Percentiles rank a stretch among this genome's conserved stretches.
phyloP scores from a whole-genome alignment of 1,140 invertebrate species.

The Platyscapa corneri region DNA sequence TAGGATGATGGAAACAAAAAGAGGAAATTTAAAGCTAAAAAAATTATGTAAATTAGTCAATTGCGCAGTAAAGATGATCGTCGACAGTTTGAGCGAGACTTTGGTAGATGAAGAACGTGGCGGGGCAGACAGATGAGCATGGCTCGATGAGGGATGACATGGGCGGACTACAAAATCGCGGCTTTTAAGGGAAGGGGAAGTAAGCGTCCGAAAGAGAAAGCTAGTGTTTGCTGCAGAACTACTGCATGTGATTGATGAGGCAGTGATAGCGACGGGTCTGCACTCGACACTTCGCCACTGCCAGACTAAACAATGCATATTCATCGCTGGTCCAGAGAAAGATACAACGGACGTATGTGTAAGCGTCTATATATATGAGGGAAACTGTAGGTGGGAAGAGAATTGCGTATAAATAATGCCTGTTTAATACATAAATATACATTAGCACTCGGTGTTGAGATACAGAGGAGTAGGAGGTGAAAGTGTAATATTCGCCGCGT shows the following conservation, averaged over 20 bases:
- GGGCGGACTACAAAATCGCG: slow-evolving; percentile 54
- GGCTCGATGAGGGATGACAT: slow-evolving; percentile 53
- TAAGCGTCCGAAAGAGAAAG: slow-evolving; percentile 46
- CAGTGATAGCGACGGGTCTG: slow-evolving; percentile 73
- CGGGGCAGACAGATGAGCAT: neutral
- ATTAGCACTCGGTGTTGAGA: slow-evolving; percentile 52
- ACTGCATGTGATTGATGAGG: slow-evolving; percentile 73
- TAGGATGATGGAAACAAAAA: neutral
- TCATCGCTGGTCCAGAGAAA: slow-evolving; percentile 60
- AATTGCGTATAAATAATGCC: slow-evolving; percentile 70
- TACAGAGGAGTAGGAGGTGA: slow-evolving; percentile 10
- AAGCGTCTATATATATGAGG: neutral
- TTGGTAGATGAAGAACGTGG: neutral
- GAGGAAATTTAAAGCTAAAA: slow-evolving; percentile 31
- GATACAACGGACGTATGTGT: neutral
- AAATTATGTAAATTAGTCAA: slow-evolving; percentile 64
- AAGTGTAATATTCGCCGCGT: neutral
- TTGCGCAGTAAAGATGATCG: slow-evolving; percentile 51
- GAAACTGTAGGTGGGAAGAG: neutral
- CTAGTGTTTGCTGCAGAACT: slow-evolving; percentile 53
- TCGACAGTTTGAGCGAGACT: neutral
- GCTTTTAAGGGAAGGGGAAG: slow-evolving; percentile 43
- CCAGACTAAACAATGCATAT: slow-evolving; percentile 72
- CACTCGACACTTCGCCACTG: slow-evolving; percentile 72
- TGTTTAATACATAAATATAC: slow-evolving; percentile 74